Conservation (phyloP, 2,797 vertebrate genomes). For the Rhynchotus rufescens region DNA sequence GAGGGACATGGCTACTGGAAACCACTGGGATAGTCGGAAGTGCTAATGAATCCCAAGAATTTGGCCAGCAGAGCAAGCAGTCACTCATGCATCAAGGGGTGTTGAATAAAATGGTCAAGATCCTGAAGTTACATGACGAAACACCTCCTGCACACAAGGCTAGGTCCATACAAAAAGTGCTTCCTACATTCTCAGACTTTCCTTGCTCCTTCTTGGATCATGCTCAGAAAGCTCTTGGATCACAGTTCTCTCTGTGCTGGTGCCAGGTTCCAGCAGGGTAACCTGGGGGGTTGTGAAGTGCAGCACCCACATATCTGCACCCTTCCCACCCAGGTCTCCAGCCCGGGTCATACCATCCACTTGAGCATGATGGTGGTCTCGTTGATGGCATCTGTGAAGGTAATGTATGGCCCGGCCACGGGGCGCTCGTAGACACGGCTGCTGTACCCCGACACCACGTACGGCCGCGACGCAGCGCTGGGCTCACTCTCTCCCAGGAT, state of each 20-base stretch:
- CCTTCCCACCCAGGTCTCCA: background rate
- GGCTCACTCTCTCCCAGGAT: constrained; percentile 95
- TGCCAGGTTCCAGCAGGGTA: background rate
- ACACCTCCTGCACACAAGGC: background rate
- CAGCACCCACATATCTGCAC: background rate
- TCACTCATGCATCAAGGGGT: accelerated
- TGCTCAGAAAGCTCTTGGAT: background rate
- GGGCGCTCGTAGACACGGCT: constrained; percentile 89
- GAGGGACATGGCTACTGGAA: background rate
- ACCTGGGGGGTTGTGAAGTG: background rate
- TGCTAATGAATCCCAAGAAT: background rate
- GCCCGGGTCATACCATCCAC: constrained; percentile 89
- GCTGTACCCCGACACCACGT: constrained; percentile 90
- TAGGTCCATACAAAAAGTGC: background rate
- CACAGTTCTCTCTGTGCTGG: background rate
- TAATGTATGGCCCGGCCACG: constrained; percentile 95
- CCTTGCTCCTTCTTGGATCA: accelerated
- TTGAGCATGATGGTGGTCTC: constrained; percentile 98
- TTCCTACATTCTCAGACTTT: background rate
- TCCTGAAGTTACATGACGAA: background rate
- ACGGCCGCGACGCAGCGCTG: constrained; percentile 92
- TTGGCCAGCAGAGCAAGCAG: background rate
- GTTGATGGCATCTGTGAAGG: constrained; percentile 96
- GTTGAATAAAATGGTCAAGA: background rate
- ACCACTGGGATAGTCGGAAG: background rate